Base-by-base conservation (phyloP, 2,888 invertebrate species). In the Idaea straminata region DNA sequence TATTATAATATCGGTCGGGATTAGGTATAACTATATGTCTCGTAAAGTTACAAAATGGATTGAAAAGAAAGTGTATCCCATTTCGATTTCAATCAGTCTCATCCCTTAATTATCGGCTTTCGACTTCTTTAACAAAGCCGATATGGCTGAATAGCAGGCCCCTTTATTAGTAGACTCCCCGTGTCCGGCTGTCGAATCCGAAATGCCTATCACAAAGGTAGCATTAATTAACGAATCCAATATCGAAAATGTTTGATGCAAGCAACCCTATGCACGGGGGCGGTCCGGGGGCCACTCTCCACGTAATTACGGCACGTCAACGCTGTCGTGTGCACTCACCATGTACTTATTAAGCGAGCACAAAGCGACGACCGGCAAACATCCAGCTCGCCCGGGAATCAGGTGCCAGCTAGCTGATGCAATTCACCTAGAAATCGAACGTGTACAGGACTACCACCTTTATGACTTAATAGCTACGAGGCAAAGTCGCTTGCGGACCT, bases 191-290 rank as follows among this genome's bases (percentile, higher is more conserved):
- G 74, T 75, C 77, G 80, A 77, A 77, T 72, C 64, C 67, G 78
- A 74, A 75, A 76, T 78, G 74, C 71, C 78, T 72, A 75, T 77
- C 82, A 81, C 82, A 83, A 81, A 80, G 84, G 84, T 79, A 80
- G 79, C 79, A 81, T 83, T 84, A 83, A 84, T 84, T 83, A 84
- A 83, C 78, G 77, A 78, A 81, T 80, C 77, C 82, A 77, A 83
- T 82, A 82, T 83, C 79, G 80, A 79, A 83, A 80, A 81, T 75
- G 75, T 76, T 79, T 76, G 74, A 77, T 80, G 79, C 75, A 71
- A 74, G 71, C 71, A 70, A 65, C 66, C 62, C 61, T 64, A 59
- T 38, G 61, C 25, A 10, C 62, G 63, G 61, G 64, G 62, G 74
- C 74, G 70, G 69, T 73, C 65, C 68, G 72, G 74, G 72, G 77